Conservation (phyloP, 1,140 invertebrate genomes). For the Charaxes varanes region DNA sequence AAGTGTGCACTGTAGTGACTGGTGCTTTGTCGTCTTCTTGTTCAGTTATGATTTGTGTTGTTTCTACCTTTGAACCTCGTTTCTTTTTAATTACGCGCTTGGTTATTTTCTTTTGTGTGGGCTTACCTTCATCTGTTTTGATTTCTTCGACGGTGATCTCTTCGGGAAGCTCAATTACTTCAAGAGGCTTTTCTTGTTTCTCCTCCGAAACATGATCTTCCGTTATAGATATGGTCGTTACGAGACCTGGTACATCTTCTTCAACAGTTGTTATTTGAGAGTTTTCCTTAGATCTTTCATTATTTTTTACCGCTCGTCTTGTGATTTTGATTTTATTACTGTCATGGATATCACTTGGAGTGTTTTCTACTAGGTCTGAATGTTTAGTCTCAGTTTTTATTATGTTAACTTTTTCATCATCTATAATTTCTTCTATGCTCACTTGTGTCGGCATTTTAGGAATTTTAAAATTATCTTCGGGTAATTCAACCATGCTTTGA, state of each 20-base stretch:
- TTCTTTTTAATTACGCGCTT: slow-evolving; percentile 53
- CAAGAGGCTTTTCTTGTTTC: not conserved
- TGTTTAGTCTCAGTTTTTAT: slow-evolving; percentile 30
- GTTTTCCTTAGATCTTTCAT: not conserved
- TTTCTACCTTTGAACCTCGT: slow-evolving; percentile 41
- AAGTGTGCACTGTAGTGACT: slow-evolving; percentile 27
- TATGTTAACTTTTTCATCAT: slow-evolving; percentile 19
- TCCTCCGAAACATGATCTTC: not conserved
- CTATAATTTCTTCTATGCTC: slow-evolving; percentile 62
- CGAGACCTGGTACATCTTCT: not conserved
- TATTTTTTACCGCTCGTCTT: not conserved
- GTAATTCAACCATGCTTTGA: slow-evolving; percentile 52
- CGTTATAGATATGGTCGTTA: not conserved
- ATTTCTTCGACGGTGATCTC: slow-evolving; percentile 1
- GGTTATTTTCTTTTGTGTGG: slow-evolving; percentile 49
- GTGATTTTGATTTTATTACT: not conserved
- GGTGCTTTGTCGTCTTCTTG: slow-evolving; percentile 33
- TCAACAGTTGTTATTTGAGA: not conserved
- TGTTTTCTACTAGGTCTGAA: too few species aligned
- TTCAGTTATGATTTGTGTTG: slow-evolving; percentile 20
- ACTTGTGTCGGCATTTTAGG: slow-evolving; percentile 41
- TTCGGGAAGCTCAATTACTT: slow-evolving; percentile 5
- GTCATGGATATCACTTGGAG: too few species aligned
- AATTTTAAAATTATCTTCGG: slow-evolving; percentile 43
- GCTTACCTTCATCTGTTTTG: slow-evolving; percentile 47